A percentile compares a stretch with the other conserved stretches of the same genome.
Evolutionary conservation across 1,140 invertebrate species (phyloP).

Genomic region (Drosophila gunungcola): DNA sequence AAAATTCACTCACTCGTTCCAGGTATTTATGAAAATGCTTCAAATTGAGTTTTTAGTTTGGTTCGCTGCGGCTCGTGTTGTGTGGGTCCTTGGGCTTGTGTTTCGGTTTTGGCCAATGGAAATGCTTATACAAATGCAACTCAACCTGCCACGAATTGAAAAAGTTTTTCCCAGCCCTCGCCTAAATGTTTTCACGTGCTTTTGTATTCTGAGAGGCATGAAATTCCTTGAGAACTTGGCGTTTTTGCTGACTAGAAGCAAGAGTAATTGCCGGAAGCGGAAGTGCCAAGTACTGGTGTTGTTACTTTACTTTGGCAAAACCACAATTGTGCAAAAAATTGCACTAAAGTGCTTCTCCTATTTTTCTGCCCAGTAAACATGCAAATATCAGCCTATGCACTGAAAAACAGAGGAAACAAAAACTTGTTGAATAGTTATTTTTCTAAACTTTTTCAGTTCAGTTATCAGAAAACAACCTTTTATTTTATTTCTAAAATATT

Average conservation of each 20-base stretch:
- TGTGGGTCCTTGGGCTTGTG: slow-evolving; percentile 22
- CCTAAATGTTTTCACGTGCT: slow-evolving; percentile 16
- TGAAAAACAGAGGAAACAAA: neutral
- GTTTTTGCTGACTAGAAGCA: slow-evolving; percentile 38
- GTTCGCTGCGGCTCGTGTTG: slow-evolving; percentile 13
- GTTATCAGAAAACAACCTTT: neutral
- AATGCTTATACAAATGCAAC: slow-evolving; percentile 66
- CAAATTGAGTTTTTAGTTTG: slow-evolving; percentile 53
- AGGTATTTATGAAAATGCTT: slow-evolving; percentile 46
- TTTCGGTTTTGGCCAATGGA: slow-evolving; percentile 11
- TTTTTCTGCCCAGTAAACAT: slow-evolving; percentile 23
- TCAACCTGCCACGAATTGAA: slow-evolving; percentile 63
- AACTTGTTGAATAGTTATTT: neutral
- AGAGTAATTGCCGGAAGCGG: slow-evolving; percentile 80
- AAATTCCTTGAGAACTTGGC: slow-evolving; percentile 31
- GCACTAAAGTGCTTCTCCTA: slow-evolving; percentile 57
- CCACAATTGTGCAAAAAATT: slow-evolving; percentile 53
- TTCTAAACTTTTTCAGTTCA: neutral
- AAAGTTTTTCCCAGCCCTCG: slow-evolving; percentile 49
- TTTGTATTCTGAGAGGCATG: neutral
- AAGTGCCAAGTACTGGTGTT: slow-evolving; percentile 78
- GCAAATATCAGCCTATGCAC: slow-evolving; percentile 45
- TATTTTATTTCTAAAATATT: neutral
- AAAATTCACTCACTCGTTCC: slow-evolving; percentile 22
- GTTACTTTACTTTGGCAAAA: slow-evolving; percentile 35